Base-by-base conservation (phyloP, 2,113 vertebrate genomes). In the Riparia riparia region DNA sequence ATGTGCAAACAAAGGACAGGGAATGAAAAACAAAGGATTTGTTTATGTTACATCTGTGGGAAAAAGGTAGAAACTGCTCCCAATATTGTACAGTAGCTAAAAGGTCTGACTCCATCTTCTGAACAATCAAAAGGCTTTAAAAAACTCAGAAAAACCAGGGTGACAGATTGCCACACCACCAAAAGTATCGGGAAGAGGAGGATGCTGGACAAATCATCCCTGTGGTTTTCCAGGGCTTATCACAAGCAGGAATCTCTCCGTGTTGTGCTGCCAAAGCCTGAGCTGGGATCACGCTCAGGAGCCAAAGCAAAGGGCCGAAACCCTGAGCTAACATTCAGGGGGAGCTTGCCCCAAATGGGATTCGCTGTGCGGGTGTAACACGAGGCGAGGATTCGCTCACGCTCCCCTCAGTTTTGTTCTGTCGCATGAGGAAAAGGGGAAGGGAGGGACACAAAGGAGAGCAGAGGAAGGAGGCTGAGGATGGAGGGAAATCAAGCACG, bases 281-380 rank as follows among this genome's bases (percentile, higher is more conserved):
- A 72, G 79, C 92, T 39, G 45, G 72, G 57, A 72, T 28, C 72
- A 49, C 9, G 0, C 37, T 9, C 53, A 54, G 76, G 34, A 86
- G 95, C 93, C 94, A 94, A 73, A 81, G 7, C 0, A 39, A 94
- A 80, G 17, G 72, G 79, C 90, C 96, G 97, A 76, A 95, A 81
- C 45, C 72, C 81, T 9, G 80, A 97, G 95, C 87, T 95, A 95
- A 96, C 76, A 86, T 83, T 90, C 79, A 96, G 83, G 56, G 73
- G 65, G n/a, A 61, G 39, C 50, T 29, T 37, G 71, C 39, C 82
- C 69, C 76, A 84, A 70, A 47, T 16, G 80, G 91, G 82, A 90
- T 92, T 95, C 69, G 79, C 70, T 96, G 42, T 17, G 66, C 57
- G 42, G 42, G 24, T 2, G 7, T 37, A 18, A 10, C 9, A 56